A percentile compares a stretch with the other conserved stretches of the same genome.
Conservation (phyloP, 2,113 vertebrate species). For the Anseranas semipalmata region DNA sequence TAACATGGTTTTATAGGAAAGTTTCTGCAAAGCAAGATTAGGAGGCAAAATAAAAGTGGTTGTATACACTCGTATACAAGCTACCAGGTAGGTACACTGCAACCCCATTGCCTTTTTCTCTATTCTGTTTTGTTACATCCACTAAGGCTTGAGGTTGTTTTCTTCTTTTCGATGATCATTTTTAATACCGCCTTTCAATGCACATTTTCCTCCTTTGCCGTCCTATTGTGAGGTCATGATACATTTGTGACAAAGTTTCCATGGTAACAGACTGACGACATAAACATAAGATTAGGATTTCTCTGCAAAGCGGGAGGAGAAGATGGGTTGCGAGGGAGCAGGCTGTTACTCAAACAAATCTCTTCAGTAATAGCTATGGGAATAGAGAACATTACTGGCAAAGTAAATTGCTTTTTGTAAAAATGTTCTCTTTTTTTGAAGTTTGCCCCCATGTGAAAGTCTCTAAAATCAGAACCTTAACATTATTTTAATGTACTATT, state of each 20-base stretch:
- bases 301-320: constrained; percentile 64
- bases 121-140: fast-evolving
- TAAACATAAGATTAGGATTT: constrained; percentile 67
- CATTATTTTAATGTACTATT: constrained; percentile 79
- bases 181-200: background rate
- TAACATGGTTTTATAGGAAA: fast-evolving
- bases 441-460: constrained; percentile 71
- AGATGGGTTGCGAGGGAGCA: constrained; percentile 58
- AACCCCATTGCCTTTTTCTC: fast-evolving
- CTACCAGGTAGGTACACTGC: fast-evolving
- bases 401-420: constrained; percentile 69
- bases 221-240: constrained; percentile 65
- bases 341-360: constrained; percentile 67
- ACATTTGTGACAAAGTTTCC: constrained; percentile 67
- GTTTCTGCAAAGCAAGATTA: fast-evolving
- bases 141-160: background rate
- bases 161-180: background rate
- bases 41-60: fast-evolving
- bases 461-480: constrained; percentile 74
- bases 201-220: constrained; percentile 33
- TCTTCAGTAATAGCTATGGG: constrained; percentile 65
- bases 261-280: constrained; percentile 76
- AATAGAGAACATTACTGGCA: constrained; percentile 61
- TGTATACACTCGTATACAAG: fast-evolving
- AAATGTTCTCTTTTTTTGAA: constrained; percentile 58